These are phyloP conservation scores for Homarus americanus DNA, from an alignment of 1,140 invertebrate species.

Conservation along the genomic window DNA sequence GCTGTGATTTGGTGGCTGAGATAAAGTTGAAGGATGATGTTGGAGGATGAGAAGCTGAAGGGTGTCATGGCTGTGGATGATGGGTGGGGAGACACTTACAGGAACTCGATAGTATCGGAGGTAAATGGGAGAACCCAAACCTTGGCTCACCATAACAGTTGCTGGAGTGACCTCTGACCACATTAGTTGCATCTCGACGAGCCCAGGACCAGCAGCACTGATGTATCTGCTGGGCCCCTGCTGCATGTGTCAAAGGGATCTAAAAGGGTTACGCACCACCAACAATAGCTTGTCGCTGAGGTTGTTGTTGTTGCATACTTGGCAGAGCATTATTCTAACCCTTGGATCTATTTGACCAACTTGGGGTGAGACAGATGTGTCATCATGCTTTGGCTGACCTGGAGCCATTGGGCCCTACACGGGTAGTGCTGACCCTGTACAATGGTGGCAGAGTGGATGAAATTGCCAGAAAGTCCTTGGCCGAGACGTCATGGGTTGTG, in stretches of 20 bases:
- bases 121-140: slow-evolving; percentile 53
- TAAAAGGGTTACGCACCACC: slow-evolving; percentile 36
- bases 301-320: slow-evolving; percentile 44
- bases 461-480: slow-evolving; percentile 52
- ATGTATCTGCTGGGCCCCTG: slow-evolving; percentile 61
- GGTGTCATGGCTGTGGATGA: slow-evolving; percentile 38
- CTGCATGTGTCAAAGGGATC: slow-evolving; percentile 44
- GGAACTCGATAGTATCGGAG: slow-evolving; percentile 47
- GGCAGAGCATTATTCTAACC: slow-evolving; percentile 50
- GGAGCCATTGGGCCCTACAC: slow-evolving; percentile 53
- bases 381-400: slow-evolving; percentile 45
- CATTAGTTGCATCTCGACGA: slow-evolving; percentile 37
- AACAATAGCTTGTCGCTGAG: slow-evolving; percentile 33
- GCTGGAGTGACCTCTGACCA: slow-evolving; percentile 54
- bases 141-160: slow-evolving; percentile 58
- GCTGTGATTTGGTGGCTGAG: slow-evolving; percentile 40
- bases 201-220: slow-evolving; percentile 38
- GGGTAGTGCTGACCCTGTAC: slow-evolving; percentile 20
- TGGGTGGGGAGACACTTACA: slow-evolving; percentile 56
- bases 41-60: slow-evolving; percentile 25
- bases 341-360: slow-evolving; percentile 42
- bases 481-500: slow-evolving; percentile 44
- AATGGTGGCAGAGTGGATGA: slow-evolving; percentile 50
- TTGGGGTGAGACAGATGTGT: slow-evolving; percentile 41
- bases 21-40: slow-evolving; percentile 20